A percentile compares a stretch with the other conserved stretches of the same genome.
Conservation (phyloP, 2,113 vertebrate species). For the Sciurus niger region DNA sequence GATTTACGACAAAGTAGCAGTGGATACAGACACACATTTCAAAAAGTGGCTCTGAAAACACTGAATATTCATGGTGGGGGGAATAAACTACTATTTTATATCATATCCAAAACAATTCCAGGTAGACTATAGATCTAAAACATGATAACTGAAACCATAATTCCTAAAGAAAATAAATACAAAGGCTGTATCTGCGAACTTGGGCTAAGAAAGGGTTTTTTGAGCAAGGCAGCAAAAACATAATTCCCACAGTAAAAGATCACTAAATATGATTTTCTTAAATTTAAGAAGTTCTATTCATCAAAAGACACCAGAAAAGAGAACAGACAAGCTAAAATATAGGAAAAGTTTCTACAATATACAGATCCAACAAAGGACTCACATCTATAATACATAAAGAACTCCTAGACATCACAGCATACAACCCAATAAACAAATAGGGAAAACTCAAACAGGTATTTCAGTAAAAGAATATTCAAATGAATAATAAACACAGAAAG, state of each 20-base stretch:
- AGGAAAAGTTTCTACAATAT: neutral
- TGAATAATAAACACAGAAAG: neutral
- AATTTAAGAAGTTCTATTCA: constrained; percentile 18
- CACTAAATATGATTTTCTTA: neutral
- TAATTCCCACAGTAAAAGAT: neutral
- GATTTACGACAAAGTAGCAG: neutral
- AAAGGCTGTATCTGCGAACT: neutral
- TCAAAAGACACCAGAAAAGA: constrained; percentile 14
- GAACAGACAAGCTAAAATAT: neutral
- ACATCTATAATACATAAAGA: constrained; percentile 35
- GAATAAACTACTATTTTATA: neutral
- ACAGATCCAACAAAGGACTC: neutral
- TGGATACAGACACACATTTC: neutral
- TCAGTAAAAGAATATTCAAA: constrained; percentile 19
- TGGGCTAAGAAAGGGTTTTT: neutral
- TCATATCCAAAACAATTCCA: constrained; percentile 26
- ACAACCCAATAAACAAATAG: neutral
- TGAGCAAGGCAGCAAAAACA: constrained; percentile 17
- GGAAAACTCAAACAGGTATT: neutral
- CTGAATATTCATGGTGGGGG: neutral
- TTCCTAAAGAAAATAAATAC: neutral
- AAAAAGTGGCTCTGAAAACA: neutral
- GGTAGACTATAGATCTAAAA: neutral
- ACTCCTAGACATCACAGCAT: neutral
- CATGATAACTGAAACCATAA: constrained; percentile 32